phyloP scores from a whole-genome alignment of 2,113 vertebrate genomes.

The Chauna torquata region DNA sequence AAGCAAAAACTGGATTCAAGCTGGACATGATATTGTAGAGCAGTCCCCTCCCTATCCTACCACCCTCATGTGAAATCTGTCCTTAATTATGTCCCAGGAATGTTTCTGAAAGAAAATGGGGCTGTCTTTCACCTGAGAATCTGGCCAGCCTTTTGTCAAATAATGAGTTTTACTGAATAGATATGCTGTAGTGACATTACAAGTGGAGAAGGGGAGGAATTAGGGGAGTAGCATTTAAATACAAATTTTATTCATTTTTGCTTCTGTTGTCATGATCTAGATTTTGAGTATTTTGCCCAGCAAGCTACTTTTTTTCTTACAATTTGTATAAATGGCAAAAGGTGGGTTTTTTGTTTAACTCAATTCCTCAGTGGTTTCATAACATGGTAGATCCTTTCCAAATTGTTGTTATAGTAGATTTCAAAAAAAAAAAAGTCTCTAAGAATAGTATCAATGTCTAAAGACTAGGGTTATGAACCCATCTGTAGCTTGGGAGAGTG shows the following conservation, averaged over 20 bases:
- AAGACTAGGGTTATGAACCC: background rate
- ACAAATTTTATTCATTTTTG: background rate
- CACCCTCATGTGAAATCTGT: background rate
- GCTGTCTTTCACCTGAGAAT: background rate
- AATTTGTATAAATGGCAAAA: background rate
- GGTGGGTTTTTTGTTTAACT: background rate
- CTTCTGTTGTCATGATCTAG: background rate
- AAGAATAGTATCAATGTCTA: background rate
- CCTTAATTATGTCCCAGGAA: background rate
- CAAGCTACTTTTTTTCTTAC: background rate
- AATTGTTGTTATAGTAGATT: background rate
- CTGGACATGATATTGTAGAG: background rate
- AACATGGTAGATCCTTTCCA: background rate
- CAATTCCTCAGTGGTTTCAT: background rate
- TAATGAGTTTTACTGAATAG: background rate
- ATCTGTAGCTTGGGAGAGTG: accelerated
- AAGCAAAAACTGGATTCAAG: background rate
- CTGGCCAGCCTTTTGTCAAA: background rate
- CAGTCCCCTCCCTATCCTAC: background rate
- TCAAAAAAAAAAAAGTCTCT: background rate
- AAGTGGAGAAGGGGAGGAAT: background rate
- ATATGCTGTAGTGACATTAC: background rate
- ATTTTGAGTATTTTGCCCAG: background rate
- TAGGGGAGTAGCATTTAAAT: background rate
- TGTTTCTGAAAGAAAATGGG: background rate